Evolutionary conservation across 1,140 invertebrate species (phyloP), one percentile per base, ranked within the genome.

Genomic region (Pomacea maculata): DNA sequence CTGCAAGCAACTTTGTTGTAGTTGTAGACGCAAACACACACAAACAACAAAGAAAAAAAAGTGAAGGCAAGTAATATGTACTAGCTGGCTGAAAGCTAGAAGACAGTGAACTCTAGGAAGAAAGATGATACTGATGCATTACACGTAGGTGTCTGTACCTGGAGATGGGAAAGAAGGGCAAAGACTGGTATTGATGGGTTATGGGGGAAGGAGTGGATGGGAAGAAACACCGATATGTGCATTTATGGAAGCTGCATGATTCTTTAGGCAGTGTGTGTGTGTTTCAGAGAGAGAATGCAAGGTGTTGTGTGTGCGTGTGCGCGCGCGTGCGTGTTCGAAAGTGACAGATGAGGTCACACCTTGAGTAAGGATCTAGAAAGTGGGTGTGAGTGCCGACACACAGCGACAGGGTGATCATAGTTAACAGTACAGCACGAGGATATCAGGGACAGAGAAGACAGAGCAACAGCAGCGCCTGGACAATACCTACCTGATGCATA

Each of bases 401-500:
- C 34, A 45, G 34, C 34, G 34, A 45, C 34, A 45, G 34, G 34
- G 34, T 45, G 34, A 45, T 45, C 34, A 45, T 45, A 45, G 34
- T 45, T 45, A 45, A 45, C 34, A 45, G 34, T 45, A 45, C 34
- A 45, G 34, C 34, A 45, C 34, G 34, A 45, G 34, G 34, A 4
- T 45, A 45, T 45, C 57, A 61, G 57, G 11, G 57, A 61, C 11
- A 61, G 57, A 61, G 15, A 61, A 61, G 57, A 61, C 11, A 61
- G 15, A 61, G 57, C 11, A 17, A 61, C 11, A 61, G 57, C 34
- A 45, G 34, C 34, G 34, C 34, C 34, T 67, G 12, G 52, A 21
- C 15, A n/a, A 25, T 74, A 77, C 83, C 89, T 92, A 97, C 96
- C 94, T 97, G 97, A 93, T 97, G 96, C 97, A 98, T 98, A 19